Percentiles rank a stretch among this genome's conserved stretches.
phyloP scores from a whole-genome alignment of 2,888 invertebrate genomes.

The Hypolimnas misippus region DNA sequence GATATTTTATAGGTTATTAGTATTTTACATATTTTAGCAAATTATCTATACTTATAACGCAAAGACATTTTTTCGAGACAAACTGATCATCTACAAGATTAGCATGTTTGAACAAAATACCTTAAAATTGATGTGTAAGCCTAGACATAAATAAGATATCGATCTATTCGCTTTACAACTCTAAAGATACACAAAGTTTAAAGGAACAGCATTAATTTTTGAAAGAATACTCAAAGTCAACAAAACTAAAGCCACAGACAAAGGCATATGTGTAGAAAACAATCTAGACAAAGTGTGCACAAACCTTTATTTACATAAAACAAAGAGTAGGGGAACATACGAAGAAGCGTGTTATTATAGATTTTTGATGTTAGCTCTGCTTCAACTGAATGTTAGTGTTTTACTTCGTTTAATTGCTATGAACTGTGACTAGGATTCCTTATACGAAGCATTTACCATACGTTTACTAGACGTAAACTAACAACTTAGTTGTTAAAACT shows the following conservation, averaged over 20 bases:
- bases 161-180: too few species aligned
- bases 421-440: conserved; percentile 21
- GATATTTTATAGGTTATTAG: too few species aligned
- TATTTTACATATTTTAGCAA: too few species aligned
- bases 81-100: too few species aligned
- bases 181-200: too few species aligned
- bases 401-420: conserved; percentile 37
- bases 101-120: too few species aligned
- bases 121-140: too few species aligned
- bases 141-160: too few species aligned
- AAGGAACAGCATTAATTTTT: neutral
- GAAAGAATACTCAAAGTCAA: neutral
- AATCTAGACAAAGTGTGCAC: conserved; percentile 28
- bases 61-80: too few species aligned
- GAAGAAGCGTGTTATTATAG: conserved; percentile 60
- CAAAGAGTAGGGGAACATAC: conserved; percentile 58
- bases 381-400: conserved; percentile 39
- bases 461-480: conserved; percentile 10
- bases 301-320: conserved; percentile 67
- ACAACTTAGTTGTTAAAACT: conserved; percentile 13
- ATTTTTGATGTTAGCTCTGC: conserved; percentile 46
- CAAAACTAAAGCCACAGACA: neutral
- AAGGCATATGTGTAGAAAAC: conserved; percentile 10
- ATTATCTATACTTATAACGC: too few species aligned
- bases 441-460: conserved; percentile 24